Conservation (phyloP, 2,797 vertebrate genomes). For the Enteromius radiatus region DNA sequence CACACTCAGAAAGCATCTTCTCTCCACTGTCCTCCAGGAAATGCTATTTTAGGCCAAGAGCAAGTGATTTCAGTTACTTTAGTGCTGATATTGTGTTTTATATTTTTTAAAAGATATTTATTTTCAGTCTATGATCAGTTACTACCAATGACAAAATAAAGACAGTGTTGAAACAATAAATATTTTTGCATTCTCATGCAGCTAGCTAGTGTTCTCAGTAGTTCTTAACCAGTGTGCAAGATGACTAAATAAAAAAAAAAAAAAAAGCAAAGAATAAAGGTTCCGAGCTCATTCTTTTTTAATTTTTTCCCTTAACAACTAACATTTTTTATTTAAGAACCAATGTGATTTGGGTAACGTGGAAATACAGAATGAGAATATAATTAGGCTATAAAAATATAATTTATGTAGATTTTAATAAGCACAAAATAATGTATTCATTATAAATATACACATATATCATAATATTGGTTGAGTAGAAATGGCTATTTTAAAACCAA, state of each 20-base stretch:
- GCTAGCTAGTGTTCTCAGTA: background rate
- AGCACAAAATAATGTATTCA: no score
- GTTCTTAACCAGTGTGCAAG: no score
- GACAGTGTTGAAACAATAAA: background rate
- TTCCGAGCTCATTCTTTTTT: no score
- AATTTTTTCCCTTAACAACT: background rate
- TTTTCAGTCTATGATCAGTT: background rate
- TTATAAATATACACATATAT: no score
- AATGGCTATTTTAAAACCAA: background rate
- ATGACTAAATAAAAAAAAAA: background rate
- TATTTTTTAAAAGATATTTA: background rate
- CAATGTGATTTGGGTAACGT: background rate
- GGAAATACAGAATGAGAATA: background rate
- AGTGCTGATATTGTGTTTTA: background rate
- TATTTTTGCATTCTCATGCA: background rate
- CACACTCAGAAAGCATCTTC: background rate
- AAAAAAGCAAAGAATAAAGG: no score
- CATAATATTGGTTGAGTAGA: background rate
- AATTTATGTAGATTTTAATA: background rate
- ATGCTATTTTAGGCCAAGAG: background rate
- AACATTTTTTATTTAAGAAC: background rate
- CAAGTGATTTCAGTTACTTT: background rate
- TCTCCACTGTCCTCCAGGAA: background rate
- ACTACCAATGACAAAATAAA: background rate
- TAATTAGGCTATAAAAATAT: no score